Conservation (phyloP, 2,797 vertebrate species). For the Pipistrellus nathusii region DNA sequence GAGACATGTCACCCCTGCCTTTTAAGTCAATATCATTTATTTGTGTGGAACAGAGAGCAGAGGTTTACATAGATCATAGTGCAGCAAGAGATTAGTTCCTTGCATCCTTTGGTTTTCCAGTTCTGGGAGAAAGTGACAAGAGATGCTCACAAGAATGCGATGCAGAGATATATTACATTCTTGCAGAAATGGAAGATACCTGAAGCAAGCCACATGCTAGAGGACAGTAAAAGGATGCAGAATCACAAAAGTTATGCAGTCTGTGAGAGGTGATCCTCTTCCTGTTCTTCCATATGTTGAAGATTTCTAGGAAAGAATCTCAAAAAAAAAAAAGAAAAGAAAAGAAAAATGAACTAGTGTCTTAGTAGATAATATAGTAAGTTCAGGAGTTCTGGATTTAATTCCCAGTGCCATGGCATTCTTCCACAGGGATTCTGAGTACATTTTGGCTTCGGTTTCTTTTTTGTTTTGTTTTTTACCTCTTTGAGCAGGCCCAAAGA, state of each 20-base stretch:
- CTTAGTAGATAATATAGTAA: slow-evolving; percentile 14
- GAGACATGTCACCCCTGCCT: background rate
- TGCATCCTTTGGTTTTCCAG: slow-evolving; percentile 62
- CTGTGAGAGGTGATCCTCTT: background rate
- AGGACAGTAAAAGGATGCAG: slow-evolving; percentile 19
- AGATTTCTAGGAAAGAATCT: slow-evolving; percentile 60
- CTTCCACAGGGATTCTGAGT: background rate
- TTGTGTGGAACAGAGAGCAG: slow-evolving; percentile 60
- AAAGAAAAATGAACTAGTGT: slow-evolving; percentile 16
- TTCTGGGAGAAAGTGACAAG: background rate
- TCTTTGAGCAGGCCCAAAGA: slow-evolving; percentile 32
- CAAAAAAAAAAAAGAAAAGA: background rate
- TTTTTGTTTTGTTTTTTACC: background rate
- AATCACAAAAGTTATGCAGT: slow-evolving; percentile 27
- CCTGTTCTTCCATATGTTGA: background rate
- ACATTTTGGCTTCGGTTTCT: slow-evolving; percentile 5
- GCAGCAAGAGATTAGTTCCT: slow-evolving; percentile 48
- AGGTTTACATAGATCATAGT: slow-evolving; percentile 46
- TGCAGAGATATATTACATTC: slow-evolving; percentile 45
- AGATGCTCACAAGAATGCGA: background rate
- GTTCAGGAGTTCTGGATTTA: slow-evolving; percentile 16
- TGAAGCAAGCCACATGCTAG: slow-evolving; percentile 35
- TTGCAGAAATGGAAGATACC: slow-evolving; percentile 44
- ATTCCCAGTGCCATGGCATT: background rate
- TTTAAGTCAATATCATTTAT: slow-evolving; percentile 63